phyloP scores from a whole-genome alignment of 2,888 invertebrate genomes.

The Prenolepis imparis region DNA sequence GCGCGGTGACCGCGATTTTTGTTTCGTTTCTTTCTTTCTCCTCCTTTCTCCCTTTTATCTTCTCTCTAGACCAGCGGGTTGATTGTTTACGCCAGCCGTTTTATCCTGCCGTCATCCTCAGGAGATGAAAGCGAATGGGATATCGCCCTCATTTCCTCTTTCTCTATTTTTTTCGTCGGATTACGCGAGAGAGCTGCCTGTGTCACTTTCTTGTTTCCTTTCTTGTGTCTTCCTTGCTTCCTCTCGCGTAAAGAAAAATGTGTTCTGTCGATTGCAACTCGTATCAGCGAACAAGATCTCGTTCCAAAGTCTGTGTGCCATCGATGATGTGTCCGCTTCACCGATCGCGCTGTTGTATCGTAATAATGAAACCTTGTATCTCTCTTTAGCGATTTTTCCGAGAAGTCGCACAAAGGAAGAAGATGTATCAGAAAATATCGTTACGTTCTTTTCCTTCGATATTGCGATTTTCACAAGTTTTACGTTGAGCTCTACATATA shows the following conservation, averaged over 20 bases:
- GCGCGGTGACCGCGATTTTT: neutral
- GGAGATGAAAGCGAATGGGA: constrained; percentile 2
- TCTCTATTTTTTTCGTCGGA: neutral
- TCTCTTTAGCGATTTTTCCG: neutral
- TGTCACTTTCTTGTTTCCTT: neutral
- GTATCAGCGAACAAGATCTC: neutral
- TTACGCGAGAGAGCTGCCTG: neutral
- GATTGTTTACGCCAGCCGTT: constrained; percentile 23
- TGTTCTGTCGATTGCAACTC: neutral
- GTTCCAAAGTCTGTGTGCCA: neutral
- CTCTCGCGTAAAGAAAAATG: neutral
- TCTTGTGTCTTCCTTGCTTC: neutral
- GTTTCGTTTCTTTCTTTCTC: no score
- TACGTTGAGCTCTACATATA: neutral
- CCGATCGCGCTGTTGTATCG: neutral
- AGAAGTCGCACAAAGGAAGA: neutral
- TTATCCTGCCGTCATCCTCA: neutral
- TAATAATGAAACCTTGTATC: neutral
- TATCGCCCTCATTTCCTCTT: constrained; percentile 16
- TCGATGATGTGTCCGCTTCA: neutral
- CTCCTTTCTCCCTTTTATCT: neutral
- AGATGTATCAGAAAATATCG: neutral
- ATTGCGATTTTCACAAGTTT: neutral
- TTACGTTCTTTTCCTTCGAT: neutral
- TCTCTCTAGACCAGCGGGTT: neutral